Evolutionary conservation across 2,113 vertebrate genomes (phyloP).

Genomic region (Machaerirhynchus nigripectus): DNA sequence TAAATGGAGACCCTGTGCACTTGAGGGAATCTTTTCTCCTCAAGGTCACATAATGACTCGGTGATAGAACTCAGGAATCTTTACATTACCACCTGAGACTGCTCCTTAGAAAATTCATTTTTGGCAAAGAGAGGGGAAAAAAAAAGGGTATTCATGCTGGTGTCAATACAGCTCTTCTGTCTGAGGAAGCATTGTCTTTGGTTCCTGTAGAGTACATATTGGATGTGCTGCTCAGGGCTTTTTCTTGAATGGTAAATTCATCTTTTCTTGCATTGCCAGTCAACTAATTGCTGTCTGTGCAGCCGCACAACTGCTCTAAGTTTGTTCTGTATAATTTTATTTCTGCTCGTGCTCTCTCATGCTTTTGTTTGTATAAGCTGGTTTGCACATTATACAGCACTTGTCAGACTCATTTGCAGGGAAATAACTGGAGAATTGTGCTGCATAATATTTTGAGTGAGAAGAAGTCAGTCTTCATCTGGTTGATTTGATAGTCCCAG

Average conservation of each 20-base stretch:
- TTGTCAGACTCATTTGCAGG: not conserved
- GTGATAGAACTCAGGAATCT: not conserved
- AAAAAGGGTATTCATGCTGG: not conserved
- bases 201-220: not conserved
- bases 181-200: not conserved
- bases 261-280: slow-evolving; percentile 1
- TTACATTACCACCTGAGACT: slow-evolving; percentile 35
- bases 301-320: not conserved
- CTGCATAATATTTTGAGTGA: slow-evolving; percentile 5
- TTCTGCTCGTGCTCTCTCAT: not conserved
- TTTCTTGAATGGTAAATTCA: not conserved
- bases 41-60: slow-evolving; percentile 1
- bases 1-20: slow-evolving; percentile 5
- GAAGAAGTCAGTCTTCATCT: not conserved
- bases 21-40: slow-evolving; percentile 1
- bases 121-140: fast-evolving
- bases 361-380: slow-evolving; percentile 10
- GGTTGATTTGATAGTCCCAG: not conserved
- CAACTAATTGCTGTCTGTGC: not conserved
- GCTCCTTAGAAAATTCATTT: not conserved
- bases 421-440: not conserved
- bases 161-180: not conserved
- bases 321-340: not conserved
- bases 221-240: not conserved
- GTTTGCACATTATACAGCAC: not conserved